phyloP scores from a whole-genome alignment of 2,888 invertebrate species.

The Sarcophaga carnaria region DNA sequence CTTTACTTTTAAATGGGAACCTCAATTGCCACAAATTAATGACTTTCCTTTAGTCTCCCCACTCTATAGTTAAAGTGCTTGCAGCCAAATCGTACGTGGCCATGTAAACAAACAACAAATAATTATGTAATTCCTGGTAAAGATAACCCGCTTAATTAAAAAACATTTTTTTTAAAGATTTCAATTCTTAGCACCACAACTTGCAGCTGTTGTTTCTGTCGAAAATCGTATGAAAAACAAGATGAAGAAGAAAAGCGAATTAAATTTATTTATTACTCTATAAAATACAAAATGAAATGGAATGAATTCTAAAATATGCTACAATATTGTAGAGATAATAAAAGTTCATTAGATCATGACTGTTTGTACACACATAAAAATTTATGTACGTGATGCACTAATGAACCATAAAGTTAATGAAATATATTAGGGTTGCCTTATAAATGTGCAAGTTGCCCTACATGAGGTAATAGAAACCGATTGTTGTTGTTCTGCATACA shows the following conservation, averaged over 20 bases:
- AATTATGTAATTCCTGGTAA: neutral
- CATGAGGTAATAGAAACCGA: too few relatives aligned
- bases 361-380: too few relatives aligned
- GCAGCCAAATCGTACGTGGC: neutral
- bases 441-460: too few relatives aligned
- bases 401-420: constrained; percentile 51
- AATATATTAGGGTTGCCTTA: constrained; percentile 32
- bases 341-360: constrained; percentile 36
- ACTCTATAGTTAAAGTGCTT: neutral
- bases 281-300: too few relatives aligned
- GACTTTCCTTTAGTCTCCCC: neutral
- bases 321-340: constrained; percentile 19
- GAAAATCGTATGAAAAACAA: neutral
- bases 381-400: constrained; percentile 19
- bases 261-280: neutral
- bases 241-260: neutral
- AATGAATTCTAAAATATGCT: constrained; percentile 1
- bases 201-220: constrained; percentile 46
- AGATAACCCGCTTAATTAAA: constrained; percentile 18
- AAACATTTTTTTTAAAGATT: constrained; percentile 1
- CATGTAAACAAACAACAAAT: neutral
- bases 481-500: too few relatives aligned
- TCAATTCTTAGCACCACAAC: constrained; percentile 1
- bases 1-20: neutral
- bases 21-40: constrained; percentile 14